Conservation (phyloP, 1,140 invertebrate species). For the Drosophila chauvacae region DNA sequence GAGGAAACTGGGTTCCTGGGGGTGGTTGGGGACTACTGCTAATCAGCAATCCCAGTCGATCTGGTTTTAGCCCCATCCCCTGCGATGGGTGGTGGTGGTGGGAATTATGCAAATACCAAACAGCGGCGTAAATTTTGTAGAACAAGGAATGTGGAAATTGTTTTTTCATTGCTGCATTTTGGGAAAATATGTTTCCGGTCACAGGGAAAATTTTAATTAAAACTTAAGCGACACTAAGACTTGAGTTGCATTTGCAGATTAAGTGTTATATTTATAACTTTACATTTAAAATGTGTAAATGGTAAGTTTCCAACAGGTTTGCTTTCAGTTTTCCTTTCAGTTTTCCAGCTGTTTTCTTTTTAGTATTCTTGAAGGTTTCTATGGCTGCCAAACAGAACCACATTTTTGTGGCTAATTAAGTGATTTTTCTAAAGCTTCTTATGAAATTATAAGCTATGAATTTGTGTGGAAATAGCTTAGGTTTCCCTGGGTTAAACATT, state of each 20-base stretch:
- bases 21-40: conserved; percentile 33
- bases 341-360: background rate
- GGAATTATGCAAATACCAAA: conserved; percentile 47
- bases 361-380: background rate
- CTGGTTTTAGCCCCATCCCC: conserved; percentile 22
- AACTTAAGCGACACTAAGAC: conserved; percentile 11
- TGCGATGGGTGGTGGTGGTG: conserved; percentile 19
- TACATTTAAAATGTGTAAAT: background rate
- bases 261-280: conserved; percentile 13
- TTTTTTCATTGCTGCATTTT: conserved; percentile 56
- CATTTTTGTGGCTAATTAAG: conserved; percentile 23
- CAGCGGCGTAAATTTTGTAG: conserved; percentile 21
- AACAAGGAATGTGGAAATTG: conserved; percentile 45
- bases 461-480: background rate
- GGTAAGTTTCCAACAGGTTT: background rate
- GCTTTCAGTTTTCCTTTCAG: background rate
- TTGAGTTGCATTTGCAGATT: conserved; percentile 27
- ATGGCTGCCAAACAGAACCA: background rate
- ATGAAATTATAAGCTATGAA: background rate
- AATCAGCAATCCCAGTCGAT: conserved; percentile 55
- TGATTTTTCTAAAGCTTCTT: background rate
- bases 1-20: background rate
- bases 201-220: conserved; percentile 37
- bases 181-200: conserved; percentile 35
- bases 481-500: background rate